These are phyloP conservation scores for Struthio camelus DNA, from an alignment of 2,113 vertebrate genomes.

Conservation along the genomic window DNA sequence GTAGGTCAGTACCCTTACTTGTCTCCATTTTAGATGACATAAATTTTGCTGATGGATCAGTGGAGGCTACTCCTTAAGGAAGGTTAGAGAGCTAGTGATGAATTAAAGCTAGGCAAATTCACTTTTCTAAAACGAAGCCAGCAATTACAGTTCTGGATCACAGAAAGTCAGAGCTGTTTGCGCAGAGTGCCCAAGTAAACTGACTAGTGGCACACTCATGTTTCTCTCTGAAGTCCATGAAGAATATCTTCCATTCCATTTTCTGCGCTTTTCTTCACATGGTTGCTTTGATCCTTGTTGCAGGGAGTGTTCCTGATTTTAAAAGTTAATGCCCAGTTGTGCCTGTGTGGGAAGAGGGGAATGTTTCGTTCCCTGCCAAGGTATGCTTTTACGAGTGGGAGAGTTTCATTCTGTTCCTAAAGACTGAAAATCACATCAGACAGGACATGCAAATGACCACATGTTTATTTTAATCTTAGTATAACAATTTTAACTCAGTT, in stretches of 20 bases:
- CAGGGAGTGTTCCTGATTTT: background rate
- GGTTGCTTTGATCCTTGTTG: conserved; percentile 31
- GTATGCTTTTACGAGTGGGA: conserved; percentile 26
- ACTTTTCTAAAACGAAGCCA: background rate
- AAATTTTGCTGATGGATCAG: background rate
- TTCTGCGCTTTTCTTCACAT: background rate
- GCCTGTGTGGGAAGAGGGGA: conserved; percentile 16
- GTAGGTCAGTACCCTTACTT: background rate
- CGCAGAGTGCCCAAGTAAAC: background rate
- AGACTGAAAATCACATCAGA: background rate
- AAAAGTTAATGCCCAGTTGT: conserved; percentile 25
- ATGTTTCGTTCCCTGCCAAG: conserved; percentile 35
- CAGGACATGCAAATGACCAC: background rate
- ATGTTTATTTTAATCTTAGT: background rate
- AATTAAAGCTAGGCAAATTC: background rate
- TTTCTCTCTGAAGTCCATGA: background rate
- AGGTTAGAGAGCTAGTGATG: background rate
- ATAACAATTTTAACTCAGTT: background rate
- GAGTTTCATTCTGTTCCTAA: background rate
- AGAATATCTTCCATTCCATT: conserved; percentile 10
- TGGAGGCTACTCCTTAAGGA: background rate
- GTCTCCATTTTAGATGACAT: background rate
- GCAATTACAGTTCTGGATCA: background rate
- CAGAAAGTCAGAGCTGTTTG: background rate
- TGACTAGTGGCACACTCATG: background rate